Percentiles rank a stretch among this genome's conserved stretches.
Evolutionary conservation across 2,113 vertebrate species (phyloP).

Genomic region (Lampris incognitus): DNA sequence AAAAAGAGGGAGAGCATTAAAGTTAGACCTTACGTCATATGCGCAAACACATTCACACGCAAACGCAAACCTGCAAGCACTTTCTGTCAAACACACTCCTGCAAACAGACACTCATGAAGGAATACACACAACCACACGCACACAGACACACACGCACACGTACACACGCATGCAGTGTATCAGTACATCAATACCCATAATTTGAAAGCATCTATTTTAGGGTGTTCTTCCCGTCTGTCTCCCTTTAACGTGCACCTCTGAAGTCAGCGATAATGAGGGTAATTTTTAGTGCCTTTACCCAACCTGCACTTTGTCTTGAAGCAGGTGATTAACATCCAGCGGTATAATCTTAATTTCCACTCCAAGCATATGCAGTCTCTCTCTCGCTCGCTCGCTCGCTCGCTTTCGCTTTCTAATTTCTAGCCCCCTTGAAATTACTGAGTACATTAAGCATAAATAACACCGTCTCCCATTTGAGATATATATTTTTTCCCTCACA

Average conservation of each 20-base stretch:
- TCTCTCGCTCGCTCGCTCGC: not conserved
- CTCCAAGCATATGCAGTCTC: constrained; percentile 11
- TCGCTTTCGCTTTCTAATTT: not conserved
- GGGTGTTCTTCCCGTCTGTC: not conserved
- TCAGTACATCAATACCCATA: constrained; percentile 9
- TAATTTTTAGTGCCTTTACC: constrained; percentile 3
- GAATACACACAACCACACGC: not conserved
- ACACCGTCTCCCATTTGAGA: constrained; percentile 10
- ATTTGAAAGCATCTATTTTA: constrained; percentile 4
- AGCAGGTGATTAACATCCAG: constrained; percentile 38
- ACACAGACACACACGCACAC: not conserved
- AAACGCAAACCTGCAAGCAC: too few relatives aligned
- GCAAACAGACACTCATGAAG: too few relatives aligned
- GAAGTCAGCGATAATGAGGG: constrained; percentile 5
- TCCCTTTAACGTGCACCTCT: constrained; percentile 5
- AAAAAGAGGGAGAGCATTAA: not conserved
- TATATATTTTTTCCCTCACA: constrained; percentile 8
- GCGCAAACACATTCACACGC: too few relatives aligned
- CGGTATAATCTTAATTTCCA: constrained; percentile 26
- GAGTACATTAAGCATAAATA: constrained; percentile 9
- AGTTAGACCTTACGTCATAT: too few relatives aligned
- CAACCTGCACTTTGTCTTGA: constrained; percentile 11
- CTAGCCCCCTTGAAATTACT: not conserved
- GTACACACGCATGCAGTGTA: not conserved
- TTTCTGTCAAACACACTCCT: too few relatives aligned